Evolutionary conservation across 2,888 invertebrate species (phyloP).

Genomic region (Apodemia zela): DNA sequence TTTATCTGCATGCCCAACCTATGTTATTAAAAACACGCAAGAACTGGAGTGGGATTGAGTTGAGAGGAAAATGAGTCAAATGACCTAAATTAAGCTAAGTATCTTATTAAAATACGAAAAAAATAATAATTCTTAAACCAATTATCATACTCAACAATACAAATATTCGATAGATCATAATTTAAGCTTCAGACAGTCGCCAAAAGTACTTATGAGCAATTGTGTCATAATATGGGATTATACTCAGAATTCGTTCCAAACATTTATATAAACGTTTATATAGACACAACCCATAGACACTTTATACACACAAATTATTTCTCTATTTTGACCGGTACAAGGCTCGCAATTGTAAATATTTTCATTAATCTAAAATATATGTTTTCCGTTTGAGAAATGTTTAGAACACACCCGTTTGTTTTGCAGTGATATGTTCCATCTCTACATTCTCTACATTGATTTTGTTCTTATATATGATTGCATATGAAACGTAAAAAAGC

Average conservation of each 20-base stretch:
- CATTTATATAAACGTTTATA: background rate
- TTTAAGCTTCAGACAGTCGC: background rate
- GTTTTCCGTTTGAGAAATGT: background rate
- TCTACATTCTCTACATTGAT: background rate
- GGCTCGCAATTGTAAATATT: conserved; percentile 8
- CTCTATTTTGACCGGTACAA: conserved; percentile 8
- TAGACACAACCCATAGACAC: background rate
- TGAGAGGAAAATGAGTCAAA: too few species aligned
- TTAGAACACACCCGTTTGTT: conserved; percentile 7
- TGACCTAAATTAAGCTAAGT: too few species aligned
- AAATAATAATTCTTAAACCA: background rate
- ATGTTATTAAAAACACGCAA: too few species aligned
- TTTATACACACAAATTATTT: background rate
- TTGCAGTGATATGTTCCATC: conserved; percentile 9
- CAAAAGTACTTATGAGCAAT: conserved; percentile 10
- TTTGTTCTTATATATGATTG: background rate
- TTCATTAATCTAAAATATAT: conserved; percentile 5
- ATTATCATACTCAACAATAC: background rate
- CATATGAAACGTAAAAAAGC: conserved; percentile 3
- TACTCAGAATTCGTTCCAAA: background rate
- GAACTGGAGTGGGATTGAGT: too few species aligned
- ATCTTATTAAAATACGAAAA: background rate
- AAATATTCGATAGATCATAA: background rate
- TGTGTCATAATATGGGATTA: background rate
- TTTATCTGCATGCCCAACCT: too few species aligned